Evolutionary conservation across 1,140 invertebrate genomes (phyloP).

Genomic region (Vollenhovia emeryi): DNA sequence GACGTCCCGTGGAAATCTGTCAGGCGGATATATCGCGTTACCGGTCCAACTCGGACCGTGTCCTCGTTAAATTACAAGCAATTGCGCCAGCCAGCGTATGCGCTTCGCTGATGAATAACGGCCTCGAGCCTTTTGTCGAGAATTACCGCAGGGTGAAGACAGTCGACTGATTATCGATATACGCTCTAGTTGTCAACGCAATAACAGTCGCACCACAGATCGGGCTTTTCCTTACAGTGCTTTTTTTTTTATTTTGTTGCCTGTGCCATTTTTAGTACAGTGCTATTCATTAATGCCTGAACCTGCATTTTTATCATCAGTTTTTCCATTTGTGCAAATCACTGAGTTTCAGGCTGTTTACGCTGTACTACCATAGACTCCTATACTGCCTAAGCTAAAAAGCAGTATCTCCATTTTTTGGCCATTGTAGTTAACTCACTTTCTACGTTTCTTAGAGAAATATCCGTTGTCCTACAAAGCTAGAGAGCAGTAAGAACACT

Average conservation of each 20-base stretch:
- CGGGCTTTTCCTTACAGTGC: neutral
- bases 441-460: no score
- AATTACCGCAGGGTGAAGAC: conserved; percentile 40
- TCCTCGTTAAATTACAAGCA: conserved; percentile 58
- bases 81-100: conserved; percentile 1
- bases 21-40: conserved; percentile 51
- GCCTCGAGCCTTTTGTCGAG: conserved; percentile 47
- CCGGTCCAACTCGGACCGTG: conserved; percentile 25
- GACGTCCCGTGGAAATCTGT: conserved; percentile 46
- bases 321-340: no score
- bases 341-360: no score
- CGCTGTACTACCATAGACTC: no score
- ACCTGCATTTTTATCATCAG: no score
- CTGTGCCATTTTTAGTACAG: neutral
- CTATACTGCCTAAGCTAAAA: no score
- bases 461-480: no score
- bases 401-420: no score
- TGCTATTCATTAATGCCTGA: no score
- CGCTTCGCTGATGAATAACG: conserved; percentile 50
- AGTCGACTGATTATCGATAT: conserved; percentile 49
- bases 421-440: no score
- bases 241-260: neutral
- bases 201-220: conserved; percentile 10
- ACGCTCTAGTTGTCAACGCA: conserved; percentile 36
- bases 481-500: no score